These are phyloP conservation scores for Sigmodon hispidus DNA, from an alignment of 2,113 vertebrate genomes.

Conservation along the genomic window DNA sequence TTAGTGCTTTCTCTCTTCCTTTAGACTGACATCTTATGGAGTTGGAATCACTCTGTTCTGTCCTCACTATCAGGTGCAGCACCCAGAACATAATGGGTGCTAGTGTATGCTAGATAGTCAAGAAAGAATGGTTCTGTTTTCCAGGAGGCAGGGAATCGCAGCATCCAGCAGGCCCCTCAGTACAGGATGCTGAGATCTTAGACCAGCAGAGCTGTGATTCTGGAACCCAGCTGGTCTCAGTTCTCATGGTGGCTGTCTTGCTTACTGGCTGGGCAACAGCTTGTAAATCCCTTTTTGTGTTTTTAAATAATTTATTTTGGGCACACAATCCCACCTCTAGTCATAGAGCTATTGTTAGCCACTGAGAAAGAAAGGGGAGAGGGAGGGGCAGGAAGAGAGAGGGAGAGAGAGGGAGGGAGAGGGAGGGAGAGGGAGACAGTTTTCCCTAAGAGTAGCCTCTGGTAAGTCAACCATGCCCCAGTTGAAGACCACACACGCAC, in stretches of 20 bases:
- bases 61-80: background rate
- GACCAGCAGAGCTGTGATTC: background rate
- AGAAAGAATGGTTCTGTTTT: background rate
- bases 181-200: background rate
- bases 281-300: background rate
- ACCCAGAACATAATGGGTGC: background rate
- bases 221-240: background rate
- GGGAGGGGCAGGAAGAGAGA: no score
- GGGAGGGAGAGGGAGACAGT: background rate
- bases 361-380: no score
- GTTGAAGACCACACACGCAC: background rate
- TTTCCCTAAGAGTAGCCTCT: background rate
- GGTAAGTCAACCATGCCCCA: background rate
- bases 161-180: background rate
- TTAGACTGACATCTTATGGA: background rate
- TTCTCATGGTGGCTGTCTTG: background rate
- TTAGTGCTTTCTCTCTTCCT: background rate
- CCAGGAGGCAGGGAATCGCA: background rate
- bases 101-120: background rate
- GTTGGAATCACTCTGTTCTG: no score
- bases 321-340: background rate
- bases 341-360: background rate
- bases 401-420: no score
- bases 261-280: background rate
- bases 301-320: background rate